These are phyloP conservation scores for Parelbella ahira DNA, from an alignment of 2,888 invertebrate genomes.

Conservation along the genomic window DNA sequence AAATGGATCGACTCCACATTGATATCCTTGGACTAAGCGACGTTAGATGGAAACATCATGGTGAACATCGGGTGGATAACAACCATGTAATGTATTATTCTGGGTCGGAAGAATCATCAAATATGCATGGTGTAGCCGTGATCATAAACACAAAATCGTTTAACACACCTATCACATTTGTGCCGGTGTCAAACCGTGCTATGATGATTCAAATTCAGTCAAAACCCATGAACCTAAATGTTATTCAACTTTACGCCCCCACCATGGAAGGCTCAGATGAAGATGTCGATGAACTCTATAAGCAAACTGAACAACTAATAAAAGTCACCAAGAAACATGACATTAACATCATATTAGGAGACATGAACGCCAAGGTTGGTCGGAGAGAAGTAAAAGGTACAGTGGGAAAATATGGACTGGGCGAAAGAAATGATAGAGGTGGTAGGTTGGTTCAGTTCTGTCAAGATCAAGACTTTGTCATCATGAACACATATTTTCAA, in stretches of 20 bases:
- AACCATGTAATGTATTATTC: constrained; percentile 3
- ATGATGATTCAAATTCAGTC: constrained; percentile 4
- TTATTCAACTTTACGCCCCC: constrained; percentile 2
- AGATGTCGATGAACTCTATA: constrained; percentile 1
- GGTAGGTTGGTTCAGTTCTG: not conserved
- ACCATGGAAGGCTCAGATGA: not conserved
- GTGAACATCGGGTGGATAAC: constrained; percentile 1
- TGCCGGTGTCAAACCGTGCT: constrained; percentile 1
- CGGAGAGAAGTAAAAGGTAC: not conserved
- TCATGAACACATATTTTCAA: constrained; percentile 1
- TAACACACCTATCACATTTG: not conserved
- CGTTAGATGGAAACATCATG: constrained; percentile 5
- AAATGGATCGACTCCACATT: constrained; percentile 4
- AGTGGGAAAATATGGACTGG: not conserved
- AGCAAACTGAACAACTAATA: not conserved
- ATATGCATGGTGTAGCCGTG: constrained; percentile 1
- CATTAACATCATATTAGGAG: constrained; percentile 4
- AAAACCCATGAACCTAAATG: constrained; percentile 1
- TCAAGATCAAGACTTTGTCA: not conserved
- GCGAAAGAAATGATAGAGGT: constrained; percentile 4
- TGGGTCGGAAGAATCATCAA: constrained; percentile 1
- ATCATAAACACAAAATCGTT: not conserved
- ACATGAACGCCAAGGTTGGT: constrained; percentile 1
- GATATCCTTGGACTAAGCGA: constrained; percentile 10
- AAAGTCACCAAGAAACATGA: constrained; percentile 3